A percentile compares a stretch with the other conserved stretches of the same genome.
phyloP scores from a whole-genome alignment of 2,113 vertebrate species.

The Leptobrachium ailaonicum region DNA sequence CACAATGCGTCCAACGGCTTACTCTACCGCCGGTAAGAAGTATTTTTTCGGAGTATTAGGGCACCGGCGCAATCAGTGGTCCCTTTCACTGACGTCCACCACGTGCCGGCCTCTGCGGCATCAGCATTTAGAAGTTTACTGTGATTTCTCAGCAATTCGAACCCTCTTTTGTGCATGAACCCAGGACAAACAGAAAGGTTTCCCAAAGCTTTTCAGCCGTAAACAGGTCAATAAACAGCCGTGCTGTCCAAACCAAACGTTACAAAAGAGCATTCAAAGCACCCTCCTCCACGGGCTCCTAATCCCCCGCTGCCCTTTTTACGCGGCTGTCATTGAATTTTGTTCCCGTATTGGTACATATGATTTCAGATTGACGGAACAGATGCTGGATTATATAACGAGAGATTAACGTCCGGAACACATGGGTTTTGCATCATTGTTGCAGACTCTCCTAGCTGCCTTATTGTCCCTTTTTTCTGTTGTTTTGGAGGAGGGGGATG shows the following conservation, averaged over 20 bases:
- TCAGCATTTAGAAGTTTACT: no score
- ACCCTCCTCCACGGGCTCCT: neutral
- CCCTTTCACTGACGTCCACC: no score
- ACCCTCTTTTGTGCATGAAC: no score
- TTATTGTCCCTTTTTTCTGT: neutral
- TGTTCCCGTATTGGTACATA: neutral
- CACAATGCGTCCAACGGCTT: no score
- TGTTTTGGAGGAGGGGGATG: no score
- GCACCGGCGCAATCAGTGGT: no score
- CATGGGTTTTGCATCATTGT: neutral
- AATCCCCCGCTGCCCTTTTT: constrained; percentile 14
- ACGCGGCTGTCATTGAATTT: neutral
- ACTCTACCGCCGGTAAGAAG: no score
- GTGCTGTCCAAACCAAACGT: neutral
- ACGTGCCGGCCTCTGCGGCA: no score
- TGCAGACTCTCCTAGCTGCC: constrained; percentile 1
- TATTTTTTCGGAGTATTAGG: no score
- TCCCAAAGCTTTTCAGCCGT: no score
- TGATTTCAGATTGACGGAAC: constrained; percentile 10
- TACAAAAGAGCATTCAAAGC: neutral
- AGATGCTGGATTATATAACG: constrained; percentile 15
- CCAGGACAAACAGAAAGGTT: no score
- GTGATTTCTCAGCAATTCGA: no score
- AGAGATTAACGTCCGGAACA: constrained; percentile 10
- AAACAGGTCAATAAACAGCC: neutral